Conservation (phyloP, 1,140 invertebrate species). For the Antheraea pernyi region DNA sequence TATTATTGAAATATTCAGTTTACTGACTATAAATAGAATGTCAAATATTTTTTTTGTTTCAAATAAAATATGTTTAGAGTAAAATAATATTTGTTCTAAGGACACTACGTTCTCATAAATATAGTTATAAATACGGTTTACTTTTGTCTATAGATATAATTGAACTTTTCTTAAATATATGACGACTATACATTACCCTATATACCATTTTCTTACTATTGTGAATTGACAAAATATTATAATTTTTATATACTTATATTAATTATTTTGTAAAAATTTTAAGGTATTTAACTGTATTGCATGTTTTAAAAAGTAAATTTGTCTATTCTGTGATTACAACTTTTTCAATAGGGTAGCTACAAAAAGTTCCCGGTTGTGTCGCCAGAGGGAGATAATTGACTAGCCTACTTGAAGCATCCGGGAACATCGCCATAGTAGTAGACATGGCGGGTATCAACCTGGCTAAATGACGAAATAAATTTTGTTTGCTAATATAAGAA, state of each 20-base stretch:
- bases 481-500: constrained; percentile 78
- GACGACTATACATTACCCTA: background rate
- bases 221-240: too few relatives aligned
- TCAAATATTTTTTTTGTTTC: too few relatives aligned
- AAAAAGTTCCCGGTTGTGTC: constrained; percentile 59
- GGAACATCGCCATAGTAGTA: constrained; percentile 81
- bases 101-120: background rate
- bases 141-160: background rate
- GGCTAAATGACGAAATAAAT: constrained; percentile 84
- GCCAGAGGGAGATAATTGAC: constrained; percentile 75
- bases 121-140: background rate
- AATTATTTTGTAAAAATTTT: too few relatives aligned
- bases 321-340: constrained; percentile 30
- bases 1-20: too few relatives aligned
- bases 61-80: background rate
- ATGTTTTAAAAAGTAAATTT: background rate
- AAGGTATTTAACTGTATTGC: background rate
- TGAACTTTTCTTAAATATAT: background rate
- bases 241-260: too few relatives aligned
- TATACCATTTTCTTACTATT: too few relatives aligned
- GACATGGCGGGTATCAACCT: constrained; percentile 87
- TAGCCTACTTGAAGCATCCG: constrained; percentile 80
- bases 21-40: too few relatives aligned
- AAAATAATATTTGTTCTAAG: background rate
- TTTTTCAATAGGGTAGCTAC: constrained; percentile 59